Evolutionary conservation across 2,797 vertebrate genomes (phyloP).

Genomic region (Scomberomorus guttatus): DNA sequence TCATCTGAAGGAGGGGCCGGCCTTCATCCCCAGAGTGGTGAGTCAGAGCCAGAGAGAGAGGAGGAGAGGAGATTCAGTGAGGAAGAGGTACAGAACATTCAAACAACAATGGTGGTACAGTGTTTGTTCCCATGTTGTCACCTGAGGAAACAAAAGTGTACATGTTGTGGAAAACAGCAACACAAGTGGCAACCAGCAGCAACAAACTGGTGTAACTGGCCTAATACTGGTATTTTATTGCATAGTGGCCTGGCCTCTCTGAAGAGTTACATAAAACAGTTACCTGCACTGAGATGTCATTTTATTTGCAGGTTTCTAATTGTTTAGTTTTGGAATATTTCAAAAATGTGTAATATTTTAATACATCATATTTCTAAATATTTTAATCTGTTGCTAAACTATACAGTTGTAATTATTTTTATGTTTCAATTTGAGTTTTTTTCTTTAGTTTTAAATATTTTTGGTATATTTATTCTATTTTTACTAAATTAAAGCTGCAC

Average conservation of each 20-base stretch:
- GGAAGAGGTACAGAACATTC: slow-evolving; percentile 36
- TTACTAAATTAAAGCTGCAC: not conserved
- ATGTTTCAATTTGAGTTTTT: not conserved
- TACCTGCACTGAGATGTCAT: not conserved
- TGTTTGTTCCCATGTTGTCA: slow-evolving; percentile 37
- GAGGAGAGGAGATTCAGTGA: slow-evolving; percentile 13
- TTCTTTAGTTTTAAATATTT: not conserved
- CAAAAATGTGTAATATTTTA: not conserved
- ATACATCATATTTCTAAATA: not conserved
- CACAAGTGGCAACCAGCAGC: not conserved
- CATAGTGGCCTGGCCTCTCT: not conserved
- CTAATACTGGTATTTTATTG: not conserved
- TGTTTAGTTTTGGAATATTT: not conserved
- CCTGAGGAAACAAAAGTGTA: slow-evolving; percentile 24
- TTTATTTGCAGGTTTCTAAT: not conserved
- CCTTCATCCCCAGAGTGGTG: slow-evolving; percentile 65
- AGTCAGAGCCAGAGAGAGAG: slow-evolving; percentile 70
- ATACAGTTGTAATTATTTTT: not conserved
- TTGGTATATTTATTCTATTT: not conserved
- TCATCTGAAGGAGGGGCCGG: slow-evolving; percentile 78
- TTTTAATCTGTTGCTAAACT: too few species aligned
- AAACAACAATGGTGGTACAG: slow-evolving; percentile 35
- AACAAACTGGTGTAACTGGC: slow-evolving; percentile 13
- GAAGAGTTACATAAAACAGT: not conserved
- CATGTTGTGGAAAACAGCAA: slow-evolving; percentile 15